A percentile compares a stretch with the other conserved stretches of the same genome.
Evolutionary conservation across 2,797 vertebrate species (phyloP).

Genomic region (Lacerta viridis): DNA sequence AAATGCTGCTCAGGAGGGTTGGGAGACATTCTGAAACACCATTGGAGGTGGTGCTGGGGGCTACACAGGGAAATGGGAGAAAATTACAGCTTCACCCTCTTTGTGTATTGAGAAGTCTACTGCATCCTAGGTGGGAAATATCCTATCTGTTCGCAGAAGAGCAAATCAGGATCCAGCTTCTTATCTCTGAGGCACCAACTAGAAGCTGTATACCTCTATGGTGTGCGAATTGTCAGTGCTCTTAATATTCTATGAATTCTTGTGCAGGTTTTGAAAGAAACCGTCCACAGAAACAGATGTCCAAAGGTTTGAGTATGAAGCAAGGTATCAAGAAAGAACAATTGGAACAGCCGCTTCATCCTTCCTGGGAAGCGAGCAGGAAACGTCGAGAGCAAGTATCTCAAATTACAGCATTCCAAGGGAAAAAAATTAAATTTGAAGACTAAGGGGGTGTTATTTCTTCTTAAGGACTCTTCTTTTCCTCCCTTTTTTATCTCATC

Average conservation of each 20-base stretch:
- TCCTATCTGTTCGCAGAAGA: too few species aligned
- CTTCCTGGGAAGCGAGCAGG: conserved; percentile 97
- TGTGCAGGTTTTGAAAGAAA: conserved; percentile 73
- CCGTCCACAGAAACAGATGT: conserved; percentile 73
- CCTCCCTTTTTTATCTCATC: background rate
- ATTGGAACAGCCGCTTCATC: conserved; percentile 88
- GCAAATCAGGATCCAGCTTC: too few species aligned
- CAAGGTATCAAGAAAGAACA: conserved; percentile 58
- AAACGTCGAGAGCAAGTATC: conserved; percentile 91
- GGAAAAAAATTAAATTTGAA: conserved; percentile 97
- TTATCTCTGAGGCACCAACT: too few species aligned
- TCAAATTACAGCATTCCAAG: conserved; percentile 92
- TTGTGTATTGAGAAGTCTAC: too few species aligned
- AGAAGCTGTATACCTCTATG: background rate
- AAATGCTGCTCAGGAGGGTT: too few species aligned
- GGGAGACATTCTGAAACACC: too few species aligned
- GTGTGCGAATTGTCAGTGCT: background rate
- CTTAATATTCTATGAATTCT: conserved; percentile 50
- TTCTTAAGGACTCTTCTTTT: background rate
- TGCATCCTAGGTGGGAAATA: too few species aligned
- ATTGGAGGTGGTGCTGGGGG: too few species aligned
- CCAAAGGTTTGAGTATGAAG: conserved; percentile 63
- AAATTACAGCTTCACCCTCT: too few species aligned
- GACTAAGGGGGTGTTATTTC: conserved; percentile 53
- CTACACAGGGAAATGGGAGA: too few species aligned